Percentiles rank a stretch among this genome's conserved stretches.
phyloP scores from a whole-genome alignment of 1,140 invertebrate genomes.

The Alviniconcha marisindica region DNA sequence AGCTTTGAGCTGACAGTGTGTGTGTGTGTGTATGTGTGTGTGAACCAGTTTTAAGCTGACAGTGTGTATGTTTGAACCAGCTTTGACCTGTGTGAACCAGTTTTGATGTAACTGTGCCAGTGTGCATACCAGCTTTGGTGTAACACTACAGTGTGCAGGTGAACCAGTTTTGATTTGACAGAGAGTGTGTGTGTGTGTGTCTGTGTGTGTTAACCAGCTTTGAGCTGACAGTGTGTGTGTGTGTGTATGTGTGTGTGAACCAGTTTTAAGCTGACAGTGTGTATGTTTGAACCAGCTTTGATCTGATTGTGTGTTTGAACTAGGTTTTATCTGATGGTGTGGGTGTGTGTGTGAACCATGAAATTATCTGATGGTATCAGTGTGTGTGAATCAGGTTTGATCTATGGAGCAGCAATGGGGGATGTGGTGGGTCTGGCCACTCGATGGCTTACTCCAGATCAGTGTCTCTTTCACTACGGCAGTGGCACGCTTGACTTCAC shows the following conservation, averaged over 20 bases:
- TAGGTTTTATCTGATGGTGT: no score
- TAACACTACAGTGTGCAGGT: background rate
- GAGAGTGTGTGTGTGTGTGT: background rate
- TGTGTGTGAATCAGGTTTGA: slow-evolving; percentile 73
- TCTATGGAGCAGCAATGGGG: slow-evolving; percentile 76
- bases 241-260: background rate
- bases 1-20: background rate
- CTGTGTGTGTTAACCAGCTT: background rate
- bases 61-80: background rate
- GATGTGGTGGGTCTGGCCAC: slow-evolving; percentile 75
- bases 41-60: background rate
- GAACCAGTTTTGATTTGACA: no score
- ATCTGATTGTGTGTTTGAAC: background rate
- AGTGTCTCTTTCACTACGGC: slow-evolving; percentile 74
- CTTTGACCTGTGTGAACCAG: background rate
- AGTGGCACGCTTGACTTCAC: slow-evolving; percentile 60
- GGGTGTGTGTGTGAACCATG: no score
- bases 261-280: background rate
- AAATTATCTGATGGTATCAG: no score
- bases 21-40: background rate
- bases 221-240: background rate
- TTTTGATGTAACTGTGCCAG: background rate
- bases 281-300: background rate
- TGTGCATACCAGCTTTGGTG: background rate
- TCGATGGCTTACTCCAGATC: slow-evolving; percentile 72